Evolutionary conservation across 64 coral and sea anemone genomes (phyloP).

Genomic region (Acropora tenuis): DNA sequence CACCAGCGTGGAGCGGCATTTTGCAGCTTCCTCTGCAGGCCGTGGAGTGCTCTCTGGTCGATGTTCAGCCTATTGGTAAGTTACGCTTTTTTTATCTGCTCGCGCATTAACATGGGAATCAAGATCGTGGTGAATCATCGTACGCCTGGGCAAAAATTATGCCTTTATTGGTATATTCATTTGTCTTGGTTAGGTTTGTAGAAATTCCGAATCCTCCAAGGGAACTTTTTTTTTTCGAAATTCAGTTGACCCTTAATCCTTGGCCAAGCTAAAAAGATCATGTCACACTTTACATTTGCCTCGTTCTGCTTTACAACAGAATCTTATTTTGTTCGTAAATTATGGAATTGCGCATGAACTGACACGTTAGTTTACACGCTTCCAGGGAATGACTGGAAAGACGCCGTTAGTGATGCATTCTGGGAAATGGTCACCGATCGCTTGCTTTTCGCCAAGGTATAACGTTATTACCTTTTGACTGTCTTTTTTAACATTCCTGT

Average conservation of each 20-base stretch:
- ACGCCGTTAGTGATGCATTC: constrained; percentile 60
- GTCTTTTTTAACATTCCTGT: background rate
- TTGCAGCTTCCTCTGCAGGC: constrained; percentile 88
- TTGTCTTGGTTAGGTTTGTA: background rate
- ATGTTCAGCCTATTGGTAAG: constrained; percentile 81
- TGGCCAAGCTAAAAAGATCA: too few relatives aligned
- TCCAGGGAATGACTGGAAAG: constrained; percentile 83
- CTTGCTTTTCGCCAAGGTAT: constrained; percentile 83
- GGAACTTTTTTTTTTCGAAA: too few relatives aligned
- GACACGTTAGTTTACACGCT: background rate
- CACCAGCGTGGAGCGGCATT: constrained; percentile 70
- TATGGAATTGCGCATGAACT: too few relatives aligned
- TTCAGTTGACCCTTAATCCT: too few relatives aligned
- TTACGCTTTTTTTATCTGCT: background rate
- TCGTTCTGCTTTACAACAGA: too few relatives aligned
- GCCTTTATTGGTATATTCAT: too few relatives aligned
- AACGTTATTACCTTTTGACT: background rate
- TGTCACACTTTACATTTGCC: too few relatives aligned
- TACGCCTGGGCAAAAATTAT: too few relatives aligned
- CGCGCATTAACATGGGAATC: background rate
- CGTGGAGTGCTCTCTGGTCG: constrained; percentile 86
- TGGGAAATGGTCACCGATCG: constrained; percentile 77
- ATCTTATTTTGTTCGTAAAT: too few relatives aligned
- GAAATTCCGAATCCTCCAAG: background rate
- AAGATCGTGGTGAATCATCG: too few relatives aligned